Evolutionary conservation across 2,113 vertebrate species (phyloP), one percentile per base, ranked within the genome.

Genomic region (Spea multiplicata): DNA sequence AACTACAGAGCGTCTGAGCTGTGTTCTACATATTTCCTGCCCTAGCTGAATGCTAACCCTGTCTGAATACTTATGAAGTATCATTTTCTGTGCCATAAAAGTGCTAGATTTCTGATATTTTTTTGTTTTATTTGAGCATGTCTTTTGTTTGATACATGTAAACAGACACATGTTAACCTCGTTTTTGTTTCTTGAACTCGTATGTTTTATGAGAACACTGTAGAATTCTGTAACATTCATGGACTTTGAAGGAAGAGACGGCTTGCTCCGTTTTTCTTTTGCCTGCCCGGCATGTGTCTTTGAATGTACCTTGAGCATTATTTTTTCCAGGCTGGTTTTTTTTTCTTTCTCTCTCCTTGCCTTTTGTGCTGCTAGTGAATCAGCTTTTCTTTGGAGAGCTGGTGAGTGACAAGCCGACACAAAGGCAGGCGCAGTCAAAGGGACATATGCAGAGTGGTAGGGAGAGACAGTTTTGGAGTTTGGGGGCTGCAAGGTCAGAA

Each of bases 341-440:
- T 90, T 82, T 61, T 91, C n/a, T n/a, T n/a, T n/a, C n/a, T 30
- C 30, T 30, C 30, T 30, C 30, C 30, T 30, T 30, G 30, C 90
- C 89, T 89, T 89, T 91, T 93, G 92, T 92, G 90, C 85, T 89
- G 84, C 91, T 87, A 83, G 81, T 86, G 86, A 89, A 84, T 88
- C 91, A 85, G 88, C 89, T 88, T 89, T 84, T 85, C 84, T 83
- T 88, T 82, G 87, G 86, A 85, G 90, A 85, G 83, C 87, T 81
- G 83, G 84, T 88, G 89, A 94, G 90, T 93, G 93, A 94, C 92
- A 94, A 88, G 88, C 88, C 91, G 89, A 94, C 91, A 95, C 93
- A 96, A 94, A 94, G 92, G 84, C 89, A 82, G 84, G 81, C 84
- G 76, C 86, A 88, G 90, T 88, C 88, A 82, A 82, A 85, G 86